Conservation (phyloP, 2,113 vertebrate genomes). For the Lynx canadensis region DNA sequence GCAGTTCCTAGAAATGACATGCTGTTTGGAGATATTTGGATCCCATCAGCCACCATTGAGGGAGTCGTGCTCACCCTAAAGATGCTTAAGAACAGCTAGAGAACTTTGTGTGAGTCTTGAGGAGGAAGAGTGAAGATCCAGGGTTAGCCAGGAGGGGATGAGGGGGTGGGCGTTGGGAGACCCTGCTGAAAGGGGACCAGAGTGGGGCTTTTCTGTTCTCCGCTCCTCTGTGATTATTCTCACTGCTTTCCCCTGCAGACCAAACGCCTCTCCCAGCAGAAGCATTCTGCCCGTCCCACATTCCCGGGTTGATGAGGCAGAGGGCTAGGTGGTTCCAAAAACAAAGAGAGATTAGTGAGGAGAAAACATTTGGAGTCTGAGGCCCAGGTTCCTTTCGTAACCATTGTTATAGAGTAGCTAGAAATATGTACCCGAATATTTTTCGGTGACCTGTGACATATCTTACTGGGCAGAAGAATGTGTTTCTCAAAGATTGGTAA, state of each 20-base stretch:
- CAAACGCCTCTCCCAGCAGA: background rate
- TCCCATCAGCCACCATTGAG: background rate
- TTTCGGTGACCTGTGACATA: constrained; percentile 15
- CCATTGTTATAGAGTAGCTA: background rate
- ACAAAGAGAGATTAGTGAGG: background rate
- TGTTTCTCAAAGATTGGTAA: constrained; percentile 36
- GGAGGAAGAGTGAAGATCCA: background rate
- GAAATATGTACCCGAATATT: background rate
- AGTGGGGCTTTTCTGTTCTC: background rate
- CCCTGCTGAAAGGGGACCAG: background rate
- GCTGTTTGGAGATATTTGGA: constrained; percentile 47
- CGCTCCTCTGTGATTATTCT: background rate
- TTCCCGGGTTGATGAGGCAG: background rate
- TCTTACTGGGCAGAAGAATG: constrained; percentile 46
- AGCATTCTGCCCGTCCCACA: background rate
- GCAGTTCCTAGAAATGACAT: constrained; percentile 35
- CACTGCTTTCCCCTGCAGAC: background rate
- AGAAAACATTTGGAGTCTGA: background rate
- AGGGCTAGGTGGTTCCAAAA: background rate
- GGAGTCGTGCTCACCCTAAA: background rate
- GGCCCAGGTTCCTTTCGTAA: constrained; percentile 25
- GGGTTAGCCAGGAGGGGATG: background rate
- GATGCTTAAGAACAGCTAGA: background rate
- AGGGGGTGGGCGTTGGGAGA: background rate
- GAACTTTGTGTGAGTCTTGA: background rate